Base-by-base conservation (phyloP, 2,113 vertebrate genomes). In the Bambusicola thoracicus region DNA sequence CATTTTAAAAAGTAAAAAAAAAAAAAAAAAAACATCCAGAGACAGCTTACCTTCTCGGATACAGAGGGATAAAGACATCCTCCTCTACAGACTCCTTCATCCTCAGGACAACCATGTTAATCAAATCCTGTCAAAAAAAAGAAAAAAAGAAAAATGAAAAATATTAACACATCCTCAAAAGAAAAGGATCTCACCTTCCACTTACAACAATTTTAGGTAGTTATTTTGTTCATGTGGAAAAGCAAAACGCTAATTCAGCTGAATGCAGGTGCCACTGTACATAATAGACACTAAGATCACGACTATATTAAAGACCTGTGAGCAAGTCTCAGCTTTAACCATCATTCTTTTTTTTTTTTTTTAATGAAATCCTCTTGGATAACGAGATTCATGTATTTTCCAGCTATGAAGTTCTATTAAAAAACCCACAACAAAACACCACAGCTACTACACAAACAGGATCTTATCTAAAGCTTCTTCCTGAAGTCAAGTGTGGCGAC, bases 51-150 rank as follows among this genome's bases (percentile, higher is more conserved):
- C 97, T 97, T 93, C 97, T 96, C 93, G 98, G 97, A 96, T 98
- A 99, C 4, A 99, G 83, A 74, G 99, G 99, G 92, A 99, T 98
- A 96, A 99, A 99, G 62, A 99, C 96, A 67, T 99, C 99, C 94
- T 99, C 99, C 96, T 99, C 99, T 32, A 99, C 94, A 69, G 98
- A 98, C 75, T 96, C 98, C 92, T 97, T 98, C 93, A 99, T 95
- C 96, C 98, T 98, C 89, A 92, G 76, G 84, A 97, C 91, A 94
- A 99, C 88, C 17, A 90, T 89, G 49, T 97, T 98, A 46, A 97
- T 49, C 81, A 99, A 98, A 34, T 97, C 97, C 99, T 99, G 93
- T 91, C 53, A 84, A 89, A 69, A 51, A 40, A 69, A 1, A 69
- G 40, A 36, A 20, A 89, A 79, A n/a, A 84, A 89, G 66, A 51